These are phyloP conservation scores for Tetranychus piercei DNA, from an alignment of 2,888 invertebrate genomes.

Conservation along the genomic window DNA sequence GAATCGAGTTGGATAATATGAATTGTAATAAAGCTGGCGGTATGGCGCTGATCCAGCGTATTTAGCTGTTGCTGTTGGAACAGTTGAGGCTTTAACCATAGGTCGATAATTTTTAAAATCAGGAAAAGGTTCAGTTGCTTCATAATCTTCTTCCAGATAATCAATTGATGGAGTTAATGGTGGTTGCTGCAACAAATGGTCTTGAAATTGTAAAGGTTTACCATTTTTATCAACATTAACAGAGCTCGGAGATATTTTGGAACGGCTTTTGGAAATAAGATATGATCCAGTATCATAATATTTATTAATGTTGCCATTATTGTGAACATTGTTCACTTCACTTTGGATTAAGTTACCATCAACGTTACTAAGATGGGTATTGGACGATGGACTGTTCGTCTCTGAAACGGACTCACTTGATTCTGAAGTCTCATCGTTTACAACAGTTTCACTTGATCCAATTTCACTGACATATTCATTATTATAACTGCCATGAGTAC, in stretches of 20 bases:
- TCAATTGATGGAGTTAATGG: not conserved
- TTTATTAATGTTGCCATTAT: not conserved
- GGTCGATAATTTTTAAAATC: conserved; percentile 8
- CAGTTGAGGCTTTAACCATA: not conserved
- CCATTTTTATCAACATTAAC: not conserved
- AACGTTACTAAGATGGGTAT: not conserved
- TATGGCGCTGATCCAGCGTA: conserved; percentile 1
- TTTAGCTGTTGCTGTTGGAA: not conserved
- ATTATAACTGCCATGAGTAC: not conserved
- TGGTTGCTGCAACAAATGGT: not conserved
- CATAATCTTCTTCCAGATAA: conserved; percentile 11
- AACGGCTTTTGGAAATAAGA: not conserved
- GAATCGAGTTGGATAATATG: conserved; percentile 2
- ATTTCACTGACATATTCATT: not conserved
- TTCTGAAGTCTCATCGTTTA: not conserved
- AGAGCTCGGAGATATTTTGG: not conserved
- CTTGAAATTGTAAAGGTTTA: not conserved
- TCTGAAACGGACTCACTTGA: not conserved
- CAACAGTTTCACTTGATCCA: not conserved
- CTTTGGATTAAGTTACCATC: not conserved
- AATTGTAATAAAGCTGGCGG: not conserved
- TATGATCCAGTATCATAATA: not conserved
- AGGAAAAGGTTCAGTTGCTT: conserved; percentile 6
- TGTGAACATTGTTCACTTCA: not conserved
- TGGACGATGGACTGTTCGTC: not conserved